Evolutionary conservation across 1,140 invertebrate genomes (phyloP).

Genomic region (Thaumetopoea pityocampa): DNA sequence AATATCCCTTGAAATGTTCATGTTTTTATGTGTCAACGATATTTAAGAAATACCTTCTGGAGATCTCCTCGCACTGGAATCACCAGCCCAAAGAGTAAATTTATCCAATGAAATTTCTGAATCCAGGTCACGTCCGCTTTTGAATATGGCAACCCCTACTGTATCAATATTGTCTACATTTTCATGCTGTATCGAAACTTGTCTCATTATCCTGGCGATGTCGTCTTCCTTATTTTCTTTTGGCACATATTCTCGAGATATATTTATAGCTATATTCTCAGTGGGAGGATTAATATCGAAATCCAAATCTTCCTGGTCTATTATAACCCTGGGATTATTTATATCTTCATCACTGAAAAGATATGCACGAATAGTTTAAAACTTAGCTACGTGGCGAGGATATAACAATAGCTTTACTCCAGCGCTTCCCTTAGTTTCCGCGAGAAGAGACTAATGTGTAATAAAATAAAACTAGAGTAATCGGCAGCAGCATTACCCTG

Average conservation of each 20-base stretch:
- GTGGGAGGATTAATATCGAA: slow-evolving; percentile 68
- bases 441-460: too few relatives aligned
- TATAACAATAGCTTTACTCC: too few relatives aligned
- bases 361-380: neutral
- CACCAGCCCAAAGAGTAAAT: slow-evolving; percentile 58
- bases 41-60: slow-evolving; percentile 60
- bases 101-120: slow-evolving; percentile 29
- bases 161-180: slow-evolving; percentile 5
- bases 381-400: too few relatives aligned
- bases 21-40: neutral
- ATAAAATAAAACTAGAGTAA: too few relatives aligned
- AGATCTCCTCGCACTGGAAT: slow-evolving; percentile 63
- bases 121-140: slow-evolving; percentile 14
- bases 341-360: slow-evolving; percentile 82
- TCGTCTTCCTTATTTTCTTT: slow-evolving; percentile 16
- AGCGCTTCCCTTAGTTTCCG: too few relatives aligned
- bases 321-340: slow-evolving; percentile 90
- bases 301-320: slow-evolving; percentile 91
- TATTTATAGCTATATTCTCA: neutral
- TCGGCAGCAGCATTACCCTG: too few relatives aligned
- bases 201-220: slow-evolving; percentile 16
- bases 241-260: neutral
- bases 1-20: too few relatives aligned
- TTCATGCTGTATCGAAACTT: slow-evolving; percentile 5
- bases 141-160: slow-evolving; percentile 10